Evolutionary conservation across 2,888 invertebrate genomes (phyloP), one percentile per base, ranked within the genome.

Genomic region (Osmoderma eremita): DNA sequence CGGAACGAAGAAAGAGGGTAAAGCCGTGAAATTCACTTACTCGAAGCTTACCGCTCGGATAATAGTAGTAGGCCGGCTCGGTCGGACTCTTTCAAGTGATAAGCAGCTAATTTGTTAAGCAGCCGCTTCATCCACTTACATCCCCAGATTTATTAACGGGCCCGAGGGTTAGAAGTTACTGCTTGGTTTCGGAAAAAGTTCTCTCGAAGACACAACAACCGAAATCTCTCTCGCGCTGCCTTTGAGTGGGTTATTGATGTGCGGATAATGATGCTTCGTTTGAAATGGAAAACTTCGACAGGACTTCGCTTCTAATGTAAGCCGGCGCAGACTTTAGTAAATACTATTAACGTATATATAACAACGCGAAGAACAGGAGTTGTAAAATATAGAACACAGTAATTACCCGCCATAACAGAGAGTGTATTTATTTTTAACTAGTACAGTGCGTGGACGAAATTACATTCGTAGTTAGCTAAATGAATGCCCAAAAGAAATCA

Each of bases 101-200:
- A 79, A 80, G 80, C 75, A 78, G 79, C 80, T 80, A 80, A 80
- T 80, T 80, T 80, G 79, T 80, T 80, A 78, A 79, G 79, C 78
- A 79, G 77, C 75, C 79, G 77, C 76, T 78, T 78, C 75, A 79
- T 80, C 79, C 78, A 79, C 79, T 79, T 79, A 79, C 77, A 78
- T 75, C 77, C 76, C 72, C 75, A 75, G 77, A 80, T 80, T 80
- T 79, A 79, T 79, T 77, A 75, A 77, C 72, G 73, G 30, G 72
- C 75, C 72, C 73, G 75, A 72, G 73, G 77, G 75, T 75, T 75
- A 73, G 71, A 74, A 74, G 72, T 73, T 70, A 69, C 71, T 67
- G 42, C 58, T 45, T 45, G 58, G 45, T 45, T 61, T 45, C 58
- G 17, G 53, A 50, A 61, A 68, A 72, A 73, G 67, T 74, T 73